phyloP scores from a whole-genome alignment of 2,888 invertebrate species.

The Drosophila quinaria region DNA sequence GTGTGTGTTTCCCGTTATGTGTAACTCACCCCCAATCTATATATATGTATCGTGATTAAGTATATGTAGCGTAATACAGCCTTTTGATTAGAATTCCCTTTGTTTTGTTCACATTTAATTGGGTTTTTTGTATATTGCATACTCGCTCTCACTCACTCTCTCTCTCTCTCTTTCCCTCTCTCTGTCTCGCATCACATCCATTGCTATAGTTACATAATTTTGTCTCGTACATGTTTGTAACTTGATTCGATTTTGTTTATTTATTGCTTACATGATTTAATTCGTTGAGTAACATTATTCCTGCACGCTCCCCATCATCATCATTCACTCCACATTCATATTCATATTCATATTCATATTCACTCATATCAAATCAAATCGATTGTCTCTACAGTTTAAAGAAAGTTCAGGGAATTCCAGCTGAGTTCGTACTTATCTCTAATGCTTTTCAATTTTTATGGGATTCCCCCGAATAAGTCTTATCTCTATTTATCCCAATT shows the following conservation, averaged over 20 bases:
- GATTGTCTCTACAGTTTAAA: background rate
- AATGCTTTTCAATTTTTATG: background rate
- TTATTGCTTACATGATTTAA: constrained; percentile 17
- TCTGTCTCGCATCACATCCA: constrained; percentile 5
- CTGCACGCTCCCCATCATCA: constrained; percentile 34
- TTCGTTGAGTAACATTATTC: constrained; percentile 13
- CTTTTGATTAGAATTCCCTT: constrained; percentile 57
- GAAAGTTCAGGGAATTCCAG: background rate
- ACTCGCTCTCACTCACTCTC: constrained; percentile 4
- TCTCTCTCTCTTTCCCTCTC: background rate
- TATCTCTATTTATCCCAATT: background rate
- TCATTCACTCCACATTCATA: constrained; percentile 10
- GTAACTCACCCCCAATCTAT: constrained; percentile 7
- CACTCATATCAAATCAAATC: constrained; percentile 5
- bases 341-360: constrained; percentile 14
- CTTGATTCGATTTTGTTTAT: constrained; percentile 22
- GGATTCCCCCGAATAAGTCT: too few relatives aligned
- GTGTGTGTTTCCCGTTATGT: constrained; percentile 23
- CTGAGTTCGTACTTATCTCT: background rate
- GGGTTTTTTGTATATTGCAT: constrained; percentile 37
- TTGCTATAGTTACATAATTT: constrained; percentile 33
- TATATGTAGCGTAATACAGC: constrained; percentile 34
- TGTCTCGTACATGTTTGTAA: constrained; percentile 21
- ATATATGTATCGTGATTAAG: constrained; percentile 25
- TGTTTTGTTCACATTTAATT: constrained; percentile 57